Percentiles rank a stretch among this genome's conserved stretches.
Conservation (phyloP, 2,113 vertebrate genomes). For the Triplophysa rosa region DNA sequence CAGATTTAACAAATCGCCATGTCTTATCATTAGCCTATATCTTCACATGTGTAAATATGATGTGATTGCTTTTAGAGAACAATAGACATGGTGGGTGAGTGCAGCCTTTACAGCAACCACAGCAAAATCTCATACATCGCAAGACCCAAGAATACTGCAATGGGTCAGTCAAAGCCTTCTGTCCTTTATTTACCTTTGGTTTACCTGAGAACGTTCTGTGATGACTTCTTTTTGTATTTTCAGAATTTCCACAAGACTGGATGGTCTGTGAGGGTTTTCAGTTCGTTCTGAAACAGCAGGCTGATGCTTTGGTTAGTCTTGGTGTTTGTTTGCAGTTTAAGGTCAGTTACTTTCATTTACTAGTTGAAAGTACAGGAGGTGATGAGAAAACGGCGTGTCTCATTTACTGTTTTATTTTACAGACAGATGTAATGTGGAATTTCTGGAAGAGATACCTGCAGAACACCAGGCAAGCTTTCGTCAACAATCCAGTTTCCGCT, state of each 20-base stretch:
- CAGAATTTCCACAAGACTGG: conserved; percentile 73
- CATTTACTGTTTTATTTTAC: conserved; percentile 29
- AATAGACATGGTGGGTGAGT: conserved; percentile 52
- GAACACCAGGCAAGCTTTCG: conserved; percentile 83
- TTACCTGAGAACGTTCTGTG: conserved; percentile 8
- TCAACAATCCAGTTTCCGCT: conserved; percentile 57
- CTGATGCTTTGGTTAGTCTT: conserved; percentile 80
- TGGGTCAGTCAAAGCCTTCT: conserved; percentile 55
- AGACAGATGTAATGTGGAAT: conserved; percentile 80
- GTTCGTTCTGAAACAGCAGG: conserved; percentile 84
- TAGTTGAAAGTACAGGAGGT: neutral
- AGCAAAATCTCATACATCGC: conserved; percentile 49
- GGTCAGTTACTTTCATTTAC: conserved; percentile 66
- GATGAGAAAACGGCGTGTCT: neutral
- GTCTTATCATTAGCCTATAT: neutral
- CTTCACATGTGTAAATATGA: neutral
- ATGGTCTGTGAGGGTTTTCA: conserved; percentile 91
- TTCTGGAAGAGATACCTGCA: conserved; percentile 91
- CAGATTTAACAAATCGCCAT: neutral
- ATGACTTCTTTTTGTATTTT: neutral
- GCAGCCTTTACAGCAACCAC: neutral
- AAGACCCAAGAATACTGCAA: conserved; percentile 12
- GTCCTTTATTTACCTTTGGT: neutral
- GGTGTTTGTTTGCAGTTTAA: conserved; percentile 82
- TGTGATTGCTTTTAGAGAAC: conserved; percentile 63